Conservation (phyloP, 2,888 invertebrate species). For the Erannis defoliaria region DNA sequence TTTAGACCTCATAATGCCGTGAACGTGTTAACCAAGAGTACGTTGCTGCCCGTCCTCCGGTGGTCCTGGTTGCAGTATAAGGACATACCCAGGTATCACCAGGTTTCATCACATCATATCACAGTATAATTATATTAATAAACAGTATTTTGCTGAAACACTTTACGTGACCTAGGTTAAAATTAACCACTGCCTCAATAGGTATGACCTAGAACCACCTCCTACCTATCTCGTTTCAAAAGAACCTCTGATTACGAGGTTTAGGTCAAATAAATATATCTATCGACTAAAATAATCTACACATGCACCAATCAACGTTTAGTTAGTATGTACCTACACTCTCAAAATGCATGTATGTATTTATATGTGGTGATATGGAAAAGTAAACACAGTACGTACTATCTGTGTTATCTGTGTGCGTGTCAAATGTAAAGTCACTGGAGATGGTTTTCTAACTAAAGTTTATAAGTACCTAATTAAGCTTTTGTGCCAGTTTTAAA, state of each 20-base stretch:
- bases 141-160: too few relatives aligned
- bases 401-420: constrained; percentile 5
- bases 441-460: constrained; percentile 1
- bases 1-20: too few relatives aligned
- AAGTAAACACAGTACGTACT: constrained; percentile 4
- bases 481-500: neutral
- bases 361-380: neutral
- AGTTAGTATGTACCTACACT: constrained; percentile 9
- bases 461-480: neutral
- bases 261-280: constrained; percentile 32
- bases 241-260: constrained; percentile 25
- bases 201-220: constrained; percentile 33
- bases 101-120: too few relatives aligned
- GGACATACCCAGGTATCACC: too few relatives aligned
- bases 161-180: neutral
- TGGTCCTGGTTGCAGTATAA: too few relatives aligned
- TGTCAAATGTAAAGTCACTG: neutral
- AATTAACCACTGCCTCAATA: constrained; percentile 23
- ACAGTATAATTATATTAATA: too few relatives aligned
- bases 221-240: constrained; percentile 24
- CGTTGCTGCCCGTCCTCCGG: too few relatives aligned
- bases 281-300: constrained; percentile 37
- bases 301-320: constrained; percentile 28
- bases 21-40: too few relatives aligned
- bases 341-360: constrained; percentile 9